Base-by-base conservation (phyloP, 2,797 vertebrate species). In the Peromyscus aztecus region DNA sequence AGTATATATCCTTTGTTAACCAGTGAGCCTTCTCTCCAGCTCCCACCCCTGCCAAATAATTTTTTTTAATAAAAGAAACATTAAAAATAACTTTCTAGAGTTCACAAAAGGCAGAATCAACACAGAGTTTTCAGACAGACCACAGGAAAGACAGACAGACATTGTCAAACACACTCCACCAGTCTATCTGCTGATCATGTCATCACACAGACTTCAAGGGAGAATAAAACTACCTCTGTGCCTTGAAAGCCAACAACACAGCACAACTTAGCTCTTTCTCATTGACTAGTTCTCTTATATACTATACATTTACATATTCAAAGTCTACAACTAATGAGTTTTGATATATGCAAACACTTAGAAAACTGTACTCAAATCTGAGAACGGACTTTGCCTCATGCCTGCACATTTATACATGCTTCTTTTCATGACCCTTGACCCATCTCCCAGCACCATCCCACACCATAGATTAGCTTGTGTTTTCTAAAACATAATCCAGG, bases 211-310 rank as follows among this genome's bases (percentile, higher is more conserved):
- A 34, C 89, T 84, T 43, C 49, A 40, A 52, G 37, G 31, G 9
- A 93, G 61, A 86, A 85, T 78, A 37, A 77, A 63, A 92, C 78
- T 63, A 73, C 37, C 65, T 95, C 76, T n/a, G 11, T 21, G 77
- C 49, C 82, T 85, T 84, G 19, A 85, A 92, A 84, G 89, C 63
- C 92, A 96, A 81, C 29, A 89, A 49, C 88, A 75, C 6, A 94
- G 59, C 52, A 73, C 80, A 90, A 55, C 43, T 17, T 43, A 34
- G 4, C 16, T 55, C 49, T 61, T 34, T 86, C 73, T 73, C 57
- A 61, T 13, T 71, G 14, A 83, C 80, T 5, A 57, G 27, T n/a
- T 95, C 89, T 87, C 77, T 23, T 37, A 16, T 46, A 86, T 13
- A 40, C 16, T 55, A 19, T 19, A 57, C 7, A 37, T 55, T 55